These are phyloP conservation scores for Melitaea cinxia DNA, from an alignment of 1,140 invertebrate genomes.

Conservation along the genomic window DNA sequence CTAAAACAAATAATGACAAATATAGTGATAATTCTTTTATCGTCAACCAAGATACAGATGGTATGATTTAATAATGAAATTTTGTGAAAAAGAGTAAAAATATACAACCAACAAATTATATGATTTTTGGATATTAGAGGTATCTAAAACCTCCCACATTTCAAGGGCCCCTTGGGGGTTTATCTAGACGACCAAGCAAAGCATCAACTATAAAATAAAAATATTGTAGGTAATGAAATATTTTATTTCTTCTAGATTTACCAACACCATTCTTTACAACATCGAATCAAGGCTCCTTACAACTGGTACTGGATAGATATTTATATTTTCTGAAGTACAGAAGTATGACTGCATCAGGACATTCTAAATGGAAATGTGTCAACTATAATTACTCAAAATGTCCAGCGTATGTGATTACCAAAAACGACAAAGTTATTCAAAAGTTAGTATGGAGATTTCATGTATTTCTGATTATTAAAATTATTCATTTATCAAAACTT, in stretches of 20 bases:
- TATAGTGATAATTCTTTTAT: background rate
- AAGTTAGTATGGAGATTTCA: background rate
- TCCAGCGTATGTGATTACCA: background rate
- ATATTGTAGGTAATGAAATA: background rate
- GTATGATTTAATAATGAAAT: background rate
- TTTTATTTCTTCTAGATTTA: background rate
- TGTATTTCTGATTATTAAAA: background rate
- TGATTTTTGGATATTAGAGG: too few relatives aligned
- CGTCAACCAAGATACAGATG: background rate
- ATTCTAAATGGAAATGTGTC: background rate
- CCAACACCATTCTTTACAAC: background rate
- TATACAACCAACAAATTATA: background rate
- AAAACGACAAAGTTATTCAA: conserved; percentile 3
- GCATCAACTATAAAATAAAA: background rate
- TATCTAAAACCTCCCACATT: too few relatives aligned
- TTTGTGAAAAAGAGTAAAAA: background rate
- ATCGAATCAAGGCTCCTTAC: background rate
- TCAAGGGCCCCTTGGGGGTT: too few relatives aligned
- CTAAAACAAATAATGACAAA: background rate
- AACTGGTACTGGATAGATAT: background rate
- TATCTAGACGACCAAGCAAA: too few relatives aligned
- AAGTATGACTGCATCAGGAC: background rate
- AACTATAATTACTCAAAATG: background rate
- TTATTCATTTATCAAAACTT: too few relatives aligned
- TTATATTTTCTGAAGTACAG: conserved; percentile 2